Base-by-base conservation (phyloP, 2,888 invertebrate species). In the Thumatha senex region DNA sequence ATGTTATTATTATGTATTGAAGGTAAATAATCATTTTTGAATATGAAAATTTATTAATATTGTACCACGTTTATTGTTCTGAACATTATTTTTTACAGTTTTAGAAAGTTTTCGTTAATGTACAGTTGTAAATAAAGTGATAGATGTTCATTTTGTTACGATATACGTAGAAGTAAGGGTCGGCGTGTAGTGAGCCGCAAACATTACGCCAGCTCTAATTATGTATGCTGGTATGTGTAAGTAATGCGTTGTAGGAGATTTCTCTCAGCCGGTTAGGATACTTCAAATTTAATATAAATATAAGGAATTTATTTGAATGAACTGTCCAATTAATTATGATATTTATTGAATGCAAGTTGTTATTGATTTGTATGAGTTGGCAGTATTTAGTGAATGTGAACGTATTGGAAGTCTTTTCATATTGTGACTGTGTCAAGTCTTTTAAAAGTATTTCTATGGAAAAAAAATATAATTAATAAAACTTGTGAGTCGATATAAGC, bases 391-490 rank as follows among this genome's bases (percentile, higher is more conserved):
- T 84, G 79, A 80, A 86, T 82, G 82, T 85, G 82, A 84, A 84
- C 76, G 78, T 77, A 81, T 82, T 73, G 74, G 73, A 80, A 82
- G 76, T 87, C 82, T 86, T 88, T 89, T 86, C 86, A 85, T 89
- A 88, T 84, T 88, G 86, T 85, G 89, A 89, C 85, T 85, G 81
- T 86, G 84, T 87, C 82, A 82, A 85, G 85, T 89, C 88, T 89
- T 88, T 86, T 86, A 86, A 86, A 87, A 89, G 83, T 89, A 90
- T 90, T 90, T 89, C 85, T 89, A 89, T 89, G 85, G 86, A 89
- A 86, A 82, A 77, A 83, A 35, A 45, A 35, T 31, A 73, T 82
- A 82, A 87, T 63, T 59, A 68, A 87, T 83, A 82, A 86, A 85
- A 84, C 76, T 84, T 83, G 84, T 88, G 84, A 88, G 79, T 85